Conservation (phyloP, 2,113 vertebrate species). For the Hemichromis elongatus region DNA sequence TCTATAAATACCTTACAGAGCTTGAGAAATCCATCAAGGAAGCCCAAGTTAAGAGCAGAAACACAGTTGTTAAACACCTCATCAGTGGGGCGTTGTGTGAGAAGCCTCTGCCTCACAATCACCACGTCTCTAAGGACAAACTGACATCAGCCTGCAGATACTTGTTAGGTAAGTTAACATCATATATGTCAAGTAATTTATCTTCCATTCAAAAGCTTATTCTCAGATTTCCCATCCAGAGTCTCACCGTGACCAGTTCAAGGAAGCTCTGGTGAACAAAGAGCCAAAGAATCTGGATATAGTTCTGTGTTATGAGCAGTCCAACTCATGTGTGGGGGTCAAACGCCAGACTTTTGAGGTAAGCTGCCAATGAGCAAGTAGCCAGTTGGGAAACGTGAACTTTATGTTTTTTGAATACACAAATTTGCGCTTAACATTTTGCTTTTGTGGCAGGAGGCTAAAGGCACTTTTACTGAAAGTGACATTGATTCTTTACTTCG, state of each 20-base stretch:
- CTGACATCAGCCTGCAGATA: slow-evolving; percentile 40
- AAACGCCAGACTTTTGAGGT: slow-evolving; percentile 53
- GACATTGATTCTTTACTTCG: slow-evolving; percentile 39
- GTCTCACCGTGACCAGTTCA: slow-evolving; percentile 31
- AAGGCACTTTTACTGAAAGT: slow-evolving; percentile 12
- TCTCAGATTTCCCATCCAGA: slow-evolving; percentile 14
- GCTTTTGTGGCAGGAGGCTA: slow-evolving; percentile 29
- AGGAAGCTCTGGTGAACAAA: slow-evolving; percentile 14
- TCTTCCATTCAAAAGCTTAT: not conserved
- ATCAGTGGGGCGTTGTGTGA: slow-evolving; percentile 38
- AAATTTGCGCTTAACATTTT: not conserved
- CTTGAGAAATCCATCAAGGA: slow-evolving; percentile 44
- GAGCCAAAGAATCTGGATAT: slow-evolving; percentile 34
- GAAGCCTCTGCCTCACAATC: slow-evolving; percentile 13
- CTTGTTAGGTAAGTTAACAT: slow-evolving; percentile 45
- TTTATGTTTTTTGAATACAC: not conserved
- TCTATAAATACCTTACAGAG: slow-evolving; percentile 15
- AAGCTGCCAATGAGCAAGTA: not conserved
- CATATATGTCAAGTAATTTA: not conserved
- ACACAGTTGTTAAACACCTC: slow-evolving; percentile 21
- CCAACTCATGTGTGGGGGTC: slow-evolving; percentile 55
- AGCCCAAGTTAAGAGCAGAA: slow-evolving; percentile 12
- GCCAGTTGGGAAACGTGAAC: not conserved
- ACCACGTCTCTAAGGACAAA: slow-evolving; percentile 9
- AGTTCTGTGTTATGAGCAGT: slow-evolving; percentile 57